Evolutionary conservation across 2,888 invertebrate species (phyloP), one percentile per base, ranked within the genome.

Genomic region (Pilophorus perplexus): DNA sequence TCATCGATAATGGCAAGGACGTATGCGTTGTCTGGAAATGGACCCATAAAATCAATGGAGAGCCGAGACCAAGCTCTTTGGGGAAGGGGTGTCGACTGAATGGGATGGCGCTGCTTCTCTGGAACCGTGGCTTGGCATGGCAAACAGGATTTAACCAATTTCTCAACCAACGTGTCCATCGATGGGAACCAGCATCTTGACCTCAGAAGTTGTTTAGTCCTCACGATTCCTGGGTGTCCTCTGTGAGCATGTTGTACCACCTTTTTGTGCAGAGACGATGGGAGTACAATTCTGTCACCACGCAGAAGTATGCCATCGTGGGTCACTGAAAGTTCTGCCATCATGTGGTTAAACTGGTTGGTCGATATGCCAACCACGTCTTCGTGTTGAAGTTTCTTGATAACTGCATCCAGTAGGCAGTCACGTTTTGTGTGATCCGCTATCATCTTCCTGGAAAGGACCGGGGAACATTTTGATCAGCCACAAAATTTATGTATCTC

Each of bases 201-300:
- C n/a, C n/a, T n/a, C n/a, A n/a, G n/a, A n/a, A n/a, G n/a, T n/a
- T n/a, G n/a, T n/a, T n/a, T n/a, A n/a, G 52, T 28, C 27, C 33
- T 25, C 4, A 28, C 33, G 6, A 50, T 50, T 2, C 50, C 50
- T 50, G 23, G 50, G 28, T 50, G 50, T 3, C 50, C 50, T n/a
- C 52, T 27, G 10, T 52, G 52, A 3, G 52, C 52, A 5, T n/a
- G n/a, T 16, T 27, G 18, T 18, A 27, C 25, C 10, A 18, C 52
- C 3, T 8, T 52, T 2, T 27, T 1, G 10, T 52, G 28, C 8
- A 52, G n/a, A 6, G 16, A 10, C 2, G 52, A 6, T 12, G 28
- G 52, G 18, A 52, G n/a, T 27, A 52, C 14, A 27, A 27, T 52
- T 18, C 52, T 1, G 33, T 33, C 4, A n/a, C 52, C 52, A 23